These are phyloP conservation scores for Anastrepha ludens DNA, from an alignment of 1,140 invertebrate species.

Conservation along the genomic window DNA sequence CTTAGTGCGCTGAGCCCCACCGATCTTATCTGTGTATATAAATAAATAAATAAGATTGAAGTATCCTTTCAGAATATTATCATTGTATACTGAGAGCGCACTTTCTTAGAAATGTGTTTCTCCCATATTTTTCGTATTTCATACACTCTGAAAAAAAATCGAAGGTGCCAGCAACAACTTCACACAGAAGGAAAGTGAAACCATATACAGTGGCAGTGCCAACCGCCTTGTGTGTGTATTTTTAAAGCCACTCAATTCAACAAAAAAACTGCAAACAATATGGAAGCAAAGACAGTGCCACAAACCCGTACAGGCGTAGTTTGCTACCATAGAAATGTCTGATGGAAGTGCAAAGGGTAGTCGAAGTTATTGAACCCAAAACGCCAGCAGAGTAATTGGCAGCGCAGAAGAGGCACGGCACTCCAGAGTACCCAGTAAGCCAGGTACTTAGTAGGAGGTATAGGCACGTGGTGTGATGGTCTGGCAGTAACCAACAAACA, in stretches of 20 bases:
- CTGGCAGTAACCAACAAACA: neutral
- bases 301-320: neutral
- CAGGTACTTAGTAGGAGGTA: neutral
- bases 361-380: neutral
- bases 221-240: neutral
- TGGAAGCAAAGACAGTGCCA: no score
- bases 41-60: no score
- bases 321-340: neutral
- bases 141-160: no score
- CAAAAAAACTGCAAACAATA: neutral
- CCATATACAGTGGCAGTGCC: neutral
- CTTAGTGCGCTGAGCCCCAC: no score
- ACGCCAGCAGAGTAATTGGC: neutral
- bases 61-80: no score
- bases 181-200: no score
- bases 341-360: neutral
- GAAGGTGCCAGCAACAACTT: no score
- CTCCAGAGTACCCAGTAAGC: neutral
- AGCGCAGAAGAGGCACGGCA: neutral
- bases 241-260: no score
- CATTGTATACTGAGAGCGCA: no score
- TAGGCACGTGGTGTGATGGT: constrained; percentile 16
- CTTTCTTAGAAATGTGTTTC: no score
- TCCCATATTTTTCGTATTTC: no score
- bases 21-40: no score